Base-by-base conservation (phyloP, 2,113 vertebrate genomes). In the Dicrurus megarhynchus region DNA sequence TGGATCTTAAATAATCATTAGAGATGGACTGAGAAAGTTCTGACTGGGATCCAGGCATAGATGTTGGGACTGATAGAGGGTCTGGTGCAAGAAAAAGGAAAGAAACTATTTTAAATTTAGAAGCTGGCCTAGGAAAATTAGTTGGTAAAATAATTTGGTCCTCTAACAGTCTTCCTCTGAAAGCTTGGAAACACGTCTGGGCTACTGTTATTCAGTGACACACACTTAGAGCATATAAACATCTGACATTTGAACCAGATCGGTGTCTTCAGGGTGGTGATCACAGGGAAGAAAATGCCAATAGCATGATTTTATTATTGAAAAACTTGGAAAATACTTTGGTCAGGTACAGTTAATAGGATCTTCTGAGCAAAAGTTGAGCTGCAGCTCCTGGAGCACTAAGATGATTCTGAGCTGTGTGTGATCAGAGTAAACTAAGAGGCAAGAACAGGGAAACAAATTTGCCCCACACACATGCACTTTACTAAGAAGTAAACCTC, bases 381-480 rank as follows among this genome's bases (percentile, higher is more conserved):
- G 41, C 46, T 85, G 49, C 35, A 71, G 57, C 46, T 87, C 13
- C 73, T 37, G n/a, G 28, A 87, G 27, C 37, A 41, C 26, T 23
- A 11, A n/a, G 24, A 52, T n/a, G 52, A 68, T 63, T 78, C 49
- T 46, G 33, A 67, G 19, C 19, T 41, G 4, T 50, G n/a, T 56
- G 35, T 27, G 39, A 33, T 70, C 64, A 75, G 59, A 79, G 41
- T 37, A 67, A 86, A 56, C 0, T 23, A 79, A 59, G 46, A 71
- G 26, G 37, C 41, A 65, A 83, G 39, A 26, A 18, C 15, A 30
- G 47, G 33, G 55, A 35, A 88, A 41, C 10, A 76, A 55, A 74
- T 11, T 10, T 57, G 28, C 7, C 7, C 13, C 17, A 10, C 16
- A 5, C 28, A 24, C 16, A 7, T 7, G 4, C 0, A 0, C 2